A percentile compares a stretch with the other conserved stretches of the same genome.
Conservation (phyloP, 2,888 invertebrate species). For the Lasioglossum morio region DNA sequence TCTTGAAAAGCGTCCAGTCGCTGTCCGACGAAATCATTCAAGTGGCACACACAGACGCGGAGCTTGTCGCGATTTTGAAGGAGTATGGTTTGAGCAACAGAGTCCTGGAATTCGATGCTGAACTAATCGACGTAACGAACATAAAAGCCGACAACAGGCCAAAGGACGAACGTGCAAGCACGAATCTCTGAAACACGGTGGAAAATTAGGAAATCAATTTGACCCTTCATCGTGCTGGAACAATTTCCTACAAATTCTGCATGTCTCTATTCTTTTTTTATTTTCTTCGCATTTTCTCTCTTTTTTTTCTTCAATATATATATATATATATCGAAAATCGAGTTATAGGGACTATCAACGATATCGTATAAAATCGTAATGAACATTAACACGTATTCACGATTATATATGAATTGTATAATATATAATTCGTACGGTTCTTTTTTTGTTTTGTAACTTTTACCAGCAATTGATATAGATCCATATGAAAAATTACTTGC, state of each 20-base stretch:
- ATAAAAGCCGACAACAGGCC: conserved; percentile 1
- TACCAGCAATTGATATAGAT: conserved; percentile 50
- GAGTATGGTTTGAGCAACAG: conserved; percentile 46
- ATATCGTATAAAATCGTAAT: conserved; percentile 60
- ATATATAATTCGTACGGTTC: conserved; percentile 45
- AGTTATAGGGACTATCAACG: conserved; percentile 46
- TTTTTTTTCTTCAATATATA: conserved; percentile 17
- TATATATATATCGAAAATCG: conserved; percentile 42
- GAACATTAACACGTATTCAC: conserved; percentile 54
- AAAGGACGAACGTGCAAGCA: conserved; percentile 49
- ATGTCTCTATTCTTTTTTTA: background rate
- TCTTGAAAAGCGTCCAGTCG: conserved; percentile 73
- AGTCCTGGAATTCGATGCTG: conserved; percentile 28
- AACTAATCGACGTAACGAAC: conserved; percentile 44
- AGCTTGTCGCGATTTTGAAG: conserved; percentile 69
- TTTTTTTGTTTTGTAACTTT: conserved; percentile 40
- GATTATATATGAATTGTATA: conserved; percentile 44
- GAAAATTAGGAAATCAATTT: conserved; percentile 5
- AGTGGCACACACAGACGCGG: conserved; percentile 72
- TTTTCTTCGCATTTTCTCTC: conserved; percentile 5
- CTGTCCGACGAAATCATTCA: conserved; percentile 69
- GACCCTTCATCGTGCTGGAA: background rate
- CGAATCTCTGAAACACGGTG: conserved; percentile 54
- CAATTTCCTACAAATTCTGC: background rate
- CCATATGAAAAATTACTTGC: conserved; percentile 54